These are phyloP conservation scores for Apis cerana DNA, from an alignment of 1,140 invertebrate species.

Conservation along the genomic window DNA sequence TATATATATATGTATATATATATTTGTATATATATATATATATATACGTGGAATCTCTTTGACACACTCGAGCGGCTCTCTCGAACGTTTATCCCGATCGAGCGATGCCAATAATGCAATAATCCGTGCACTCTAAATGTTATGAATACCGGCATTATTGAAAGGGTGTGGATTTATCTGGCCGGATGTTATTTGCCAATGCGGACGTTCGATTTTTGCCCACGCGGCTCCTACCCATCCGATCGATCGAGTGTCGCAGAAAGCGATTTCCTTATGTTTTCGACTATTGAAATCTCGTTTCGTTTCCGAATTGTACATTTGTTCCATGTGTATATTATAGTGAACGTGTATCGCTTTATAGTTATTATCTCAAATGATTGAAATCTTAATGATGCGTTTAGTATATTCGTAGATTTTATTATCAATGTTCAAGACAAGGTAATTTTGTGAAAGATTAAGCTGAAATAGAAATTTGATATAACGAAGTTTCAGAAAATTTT, in stretches of 20 bases:
- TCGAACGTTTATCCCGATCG: constrained; percentile 12
- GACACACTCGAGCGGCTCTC: background rate
- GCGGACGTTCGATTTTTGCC: constrained; percentile 37
- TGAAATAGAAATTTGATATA: too few species aligned
- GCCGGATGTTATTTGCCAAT: constrained; percentile 34
- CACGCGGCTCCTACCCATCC: background rate
- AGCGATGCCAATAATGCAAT: constrained; percentile 26
- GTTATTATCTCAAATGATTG: too few species aligned
- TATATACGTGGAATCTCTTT: background rate
- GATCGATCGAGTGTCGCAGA: background rate
- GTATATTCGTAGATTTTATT: too few species aligned
- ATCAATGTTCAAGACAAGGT: too few species aligned
- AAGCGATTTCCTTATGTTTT: background rate
- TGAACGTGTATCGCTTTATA: too few species aligned
- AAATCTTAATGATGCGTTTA: too few species aligned
- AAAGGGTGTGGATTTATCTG: constrained; percentile 28
- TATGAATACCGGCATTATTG: constrained; percentile 27
- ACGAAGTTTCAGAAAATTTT: too few species aligned
- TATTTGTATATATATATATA: too few species aligned
- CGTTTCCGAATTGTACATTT: background rate
- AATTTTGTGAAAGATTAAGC: too few species aligned
- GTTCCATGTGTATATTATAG: too few species aligned
- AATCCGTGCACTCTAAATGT: constrained; percentile 37
- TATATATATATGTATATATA: too few species aligned
- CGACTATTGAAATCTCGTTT: background rate